Base-by-base conservation (phyloP, 2,113 vertebrate species). In the Prietella phreatophila region DNA sequence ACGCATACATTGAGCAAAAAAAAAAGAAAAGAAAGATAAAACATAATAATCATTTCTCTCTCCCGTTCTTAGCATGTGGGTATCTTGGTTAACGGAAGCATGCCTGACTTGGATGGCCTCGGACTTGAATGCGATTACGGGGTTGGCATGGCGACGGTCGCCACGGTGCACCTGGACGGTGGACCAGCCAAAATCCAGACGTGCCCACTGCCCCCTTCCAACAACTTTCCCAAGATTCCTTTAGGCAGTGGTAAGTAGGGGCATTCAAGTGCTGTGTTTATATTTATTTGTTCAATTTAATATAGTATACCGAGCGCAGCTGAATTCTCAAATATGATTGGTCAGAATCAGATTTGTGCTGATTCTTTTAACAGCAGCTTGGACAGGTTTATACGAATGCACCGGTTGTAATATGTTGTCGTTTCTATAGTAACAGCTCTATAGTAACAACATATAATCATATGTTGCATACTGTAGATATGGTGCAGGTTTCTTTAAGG, bases 71-170 rank as follows among this genome's bases (percentile, higher is more conserved):
- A 98, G 98, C 93, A 94, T 71, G 95, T 99, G 87, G 97, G 98
- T 85, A 97, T 99, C 87, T 96, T 98, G 93, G 96, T 99, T 90
- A 96, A 97, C 0, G 98, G 98, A 86, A 98, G 96, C 36, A 96
- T 99, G 85, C 98, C 98, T 0, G 96, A 97, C 91, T 94, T 99
- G 91, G 94, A 93, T 0, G 96, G 95, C 86, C 96, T 96, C 90
- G 92, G 93, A n/a, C 97, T 99, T 92, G 94, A 96, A 60, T 99
- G 98, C 85, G 96, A 97, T 93, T 99, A 97, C 3, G 96, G 96
- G 55, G 93, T 94, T 10, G 93, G 93, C 22, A 91, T 97, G 83
- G 93, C 90, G 71, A 98, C 96, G 0, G 91, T 94, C 81, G 98
- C 97, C 88, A 96, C 95, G 1, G 94, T 97, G 3, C 96, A 96